Conservation (phyloP, 2,113 vertebrate genomes). For the Cebus imitator region DNA sequence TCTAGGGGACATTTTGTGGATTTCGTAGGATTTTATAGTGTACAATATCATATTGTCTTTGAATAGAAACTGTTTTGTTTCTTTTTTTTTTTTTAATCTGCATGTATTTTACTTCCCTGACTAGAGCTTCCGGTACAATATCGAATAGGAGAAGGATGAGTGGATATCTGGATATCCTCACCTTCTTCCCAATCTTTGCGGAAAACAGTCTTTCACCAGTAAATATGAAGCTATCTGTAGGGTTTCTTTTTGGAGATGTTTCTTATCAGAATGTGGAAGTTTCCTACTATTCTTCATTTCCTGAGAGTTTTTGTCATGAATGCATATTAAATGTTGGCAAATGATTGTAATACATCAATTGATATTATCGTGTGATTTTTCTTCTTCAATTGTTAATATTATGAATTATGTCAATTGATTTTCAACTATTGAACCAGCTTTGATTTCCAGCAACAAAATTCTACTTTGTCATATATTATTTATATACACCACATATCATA, state of each 20-base stretch:
- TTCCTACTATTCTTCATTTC: background rate
- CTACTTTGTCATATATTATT: background rate
- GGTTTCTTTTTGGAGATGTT: background rate
- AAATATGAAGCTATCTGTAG: background rate
- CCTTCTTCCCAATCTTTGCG: background rate
- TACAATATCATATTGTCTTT: accelerated
- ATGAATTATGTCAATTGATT: too few species aligned
- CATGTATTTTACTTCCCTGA: accelerated
- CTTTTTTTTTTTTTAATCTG: background rate
- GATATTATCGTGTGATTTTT: background rate
- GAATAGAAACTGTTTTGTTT: background rate
- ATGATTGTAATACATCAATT: background rate
- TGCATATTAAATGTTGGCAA: background rate
- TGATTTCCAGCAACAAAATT: background rate
- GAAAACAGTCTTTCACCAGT: background rate
- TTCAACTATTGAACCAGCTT: background rate
- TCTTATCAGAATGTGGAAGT: background rate
- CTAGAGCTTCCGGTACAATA: accelerated
- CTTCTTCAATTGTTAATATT: background rate
- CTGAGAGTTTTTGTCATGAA: background rate
- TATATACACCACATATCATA: too few species aligned
- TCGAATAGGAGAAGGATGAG: background rate
- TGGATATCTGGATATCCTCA: background rate
- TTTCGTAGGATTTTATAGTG: background rate
- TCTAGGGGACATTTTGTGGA: background rate